Conservation (phyloP, 2,113 vertebrate genomes). For the Antennarius striatus region DNA sequence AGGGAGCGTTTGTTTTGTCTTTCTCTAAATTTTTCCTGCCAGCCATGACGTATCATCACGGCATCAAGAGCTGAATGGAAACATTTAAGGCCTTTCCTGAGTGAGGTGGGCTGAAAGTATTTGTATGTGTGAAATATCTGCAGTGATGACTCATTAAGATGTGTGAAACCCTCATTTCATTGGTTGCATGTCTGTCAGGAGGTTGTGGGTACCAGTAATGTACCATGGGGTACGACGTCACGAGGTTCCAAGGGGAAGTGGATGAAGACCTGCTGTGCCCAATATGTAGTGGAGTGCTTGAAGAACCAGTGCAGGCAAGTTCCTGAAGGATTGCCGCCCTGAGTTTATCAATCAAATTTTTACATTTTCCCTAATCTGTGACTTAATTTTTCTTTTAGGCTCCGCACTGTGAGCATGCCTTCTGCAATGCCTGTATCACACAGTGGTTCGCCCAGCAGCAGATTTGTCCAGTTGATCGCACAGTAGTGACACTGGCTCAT, state of each 20-base stretch:
- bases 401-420: slow-evolving; percentile 98
- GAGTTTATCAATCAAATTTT: background rate
- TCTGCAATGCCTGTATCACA: slow-evolving; percentile 99
- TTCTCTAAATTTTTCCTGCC: slow-evolving; percentile 14
- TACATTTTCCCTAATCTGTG: background rate
- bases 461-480: slow-evolving; percentile 97
- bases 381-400: slow-evolving; percentile 77
- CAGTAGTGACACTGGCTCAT: slow-evolving; percentile 96
- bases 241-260: slow-evolving; percentile 97
- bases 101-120: slow-evolving; percentile 50
- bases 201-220: slow-evolving; percentile 83
- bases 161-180: background rate
- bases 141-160: background rate
- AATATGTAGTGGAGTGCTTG: slow-evolving; percentile 97
- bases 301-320: slow-evolving; percentile 95
- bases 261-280: slow-evolving; percentile 98
- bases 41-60: slow-evolving; percentile 37
- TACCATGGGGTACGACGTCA: slow-evolving; percentile 99
- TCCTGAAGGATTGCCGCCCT: background rate
- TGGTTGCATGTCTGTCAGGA: slow-evolving; percentile 67
- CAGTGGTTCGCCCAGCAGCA: slow-evolving; percentile 99
- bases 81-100: slow-evolving; percentile 51
- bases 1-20: slow-evolving; percentile 29
- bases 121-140: background rate
- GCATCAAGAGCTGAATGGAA: slow-evolving; percentile 67